Base-by-base conservation (phyloP, 2,888 invertebrate genomes). In the Plagiodera versicolora region DNA sequence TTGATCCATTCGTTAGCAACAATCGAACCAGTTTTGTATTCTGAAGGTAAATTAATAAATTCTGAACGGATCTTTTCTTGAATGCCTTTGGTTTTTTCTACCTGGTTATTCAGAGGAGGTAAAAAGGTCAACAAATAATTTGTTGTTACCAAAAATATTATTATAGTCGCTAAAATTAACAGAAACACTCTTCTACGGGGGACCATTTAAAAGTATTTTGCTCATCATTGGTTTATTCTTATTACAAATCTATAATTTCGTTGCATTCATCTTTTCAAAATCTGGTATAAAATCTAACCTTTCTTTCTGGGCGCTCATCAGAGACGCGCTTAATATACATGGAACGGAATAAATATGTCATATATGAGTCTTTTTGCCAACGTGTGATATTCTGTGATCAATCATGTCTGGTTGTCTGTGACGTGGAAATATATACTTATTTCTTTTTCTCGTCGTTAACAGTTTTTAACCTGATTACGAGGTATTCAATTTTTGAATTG, bases 181-280 rank as follows among this genome's bases (percentile, higher is more conserved):
- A 72, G 48, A 24, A 74, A 55, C 20, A 77, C 53, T 57, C 66
- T 73, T 62, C 71, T 70, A 68, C 69, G 74, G 63, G 74, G 74
- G 54, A 74, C 66, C 74, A 75, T 75, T 71, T 70, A 30, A 44
- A 30, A 16, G 24, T 14, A 24, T 24, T 24, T n/a, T n/a, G n/a
- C n/a, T n/a, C n/a, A 24, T 24, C 24, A 24, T 24, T n/a, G n/a
- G n/a, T n/a, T n/a, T n/a, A n/a, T n/a, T n/a, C n/a, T n/a, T n/a
- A n/a, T n/a, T n/a, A n/a, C n/a, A n/a, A n/a, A n/a, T n/a, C n/a
- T n/a, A n/a, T n/a, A n/a, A n/a, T n/a, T n/a, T n/a, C n/a, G n/a
- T n/a, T n/a, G n/a, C n/a, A n/a, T n/a, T n/a, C n/a, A n/a, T n/a
- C n/a, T n/a, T n/a, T n/a, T n/a, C n/a, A n/a, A n/a, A n/a, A n/a